A percentile compares a stretch with the other conserved stretches of the same genome.
These are phyloP conservation scores for Ptiloglossa arizonensis DNA, from an alignment of 1,140 invertebrate species.

Conservation along the genomic window DNA sequence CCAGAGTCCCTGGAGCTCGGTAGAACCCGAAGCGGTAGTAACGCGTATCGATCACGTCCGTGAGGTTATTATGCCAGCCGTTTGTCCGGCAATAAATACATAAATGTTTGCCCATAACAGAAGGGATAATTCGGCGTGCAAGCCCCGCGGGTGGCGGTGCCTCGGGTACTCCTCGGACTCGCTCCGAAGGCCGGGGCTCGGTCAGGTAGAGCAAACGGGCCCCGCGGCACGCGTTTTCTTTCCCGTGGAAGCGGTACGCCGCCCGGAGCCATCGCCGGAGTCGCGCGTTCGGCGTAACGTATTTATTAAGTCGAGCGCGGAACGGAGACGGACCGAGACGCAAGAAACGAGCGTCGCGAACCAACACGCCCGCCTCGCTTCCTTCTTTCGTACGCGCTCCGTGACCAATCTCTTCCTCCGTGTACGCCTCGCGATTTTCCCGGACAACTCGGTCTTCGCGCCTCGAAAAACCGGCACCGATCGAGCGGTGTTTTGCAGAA, in stretches of 20 bases:
- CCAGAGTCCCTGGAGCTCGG: constrained; percentile 2
- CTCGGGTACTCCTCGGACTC: constrained; percentile 29
- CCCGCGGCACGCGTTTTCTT: constrained; percentile 38
- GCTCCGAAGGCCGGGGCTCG: not conserved
- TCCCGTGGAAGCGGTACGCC: constrained; percentile 8
- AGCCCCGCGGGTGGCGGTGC: constrained; percentile 48
- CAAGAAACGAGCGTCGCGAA: not conserved
- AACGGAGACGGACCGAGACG: not conserved
- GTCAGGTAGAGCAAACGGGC: constrained; percentile 17
- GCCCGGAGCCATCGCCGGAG: not conserved
- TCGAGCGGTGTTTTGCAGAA: constrained; percentile 5
- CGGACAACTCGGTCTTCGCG: not conserved
- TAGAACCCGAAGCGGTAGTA: constrained; percentile 34
- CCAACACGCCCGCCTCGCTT: not conserved
- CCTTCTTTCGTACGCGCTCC: constrained; percentile 34
- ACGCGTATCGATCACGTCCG: constrained; percentile 60
- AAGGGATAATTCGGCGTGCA: constrained; percentile 67
- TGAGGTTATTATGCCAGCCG: constrained; percentile 59
- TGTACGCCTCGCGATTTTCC: constrained; percentile 37
- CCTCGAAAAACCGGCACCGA: not conserved
- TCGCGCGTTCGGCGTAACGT: constrained; percentile 39
- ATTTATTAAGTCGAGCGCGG: constrained; percentile 37
- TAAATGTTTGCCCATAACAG: constrained; percentile 73
- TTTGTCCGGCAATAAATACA: constrained; percentile 73
- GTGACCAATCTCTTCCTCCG: constrained; percentile 61